Evolutionary conservation across 2,797 vertebrate species (phyloP), one percentile per base, ranked within the genome.

Genomic region (Carapus acus): DNA sequence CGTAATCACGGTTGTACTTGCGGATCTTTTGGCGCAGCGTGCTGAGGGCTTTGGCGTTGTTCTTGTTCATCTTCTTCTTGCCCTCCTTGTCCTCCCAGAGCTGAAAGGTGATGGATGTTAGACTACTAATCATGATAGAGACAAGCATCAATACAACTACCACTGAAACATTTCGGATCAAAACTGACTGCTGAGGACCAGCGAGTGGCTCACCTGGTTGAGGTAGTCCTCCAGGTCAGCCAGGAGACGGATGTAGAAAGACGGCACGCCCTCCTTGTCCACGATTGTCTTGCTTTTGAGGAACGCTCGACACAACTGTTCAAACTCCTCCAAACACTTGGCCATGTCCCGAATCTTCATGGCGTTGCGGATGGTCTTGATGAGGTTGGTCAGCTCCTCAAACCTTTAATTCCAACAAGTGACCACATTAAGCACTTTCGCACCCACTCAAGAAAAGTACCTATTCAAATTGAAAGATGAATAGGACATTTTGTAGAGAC

Each of bases 11-110:
- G 87, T 94, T 96, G 83, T 95, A 93, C 65, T 94, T 94, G 67
- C 92, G 89, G 70, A 96, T 93, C 85, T 96, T 96, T 86, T 96
- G 93, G 1, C 92, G 87, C n/a, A 96, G 81, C 0, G 91, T 93
- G 69, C 92, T 94, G 61, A 96, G 83, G 8, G 93, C 91, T 73
- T 94, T 94, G 11, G 92, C 92, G 0, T 95, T 94, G 77, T 94
- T 95, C 78, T 94, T 96, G 77, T 94, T 94, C 93, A 95, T 96
- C 76, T 92, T 93, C 84, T 95, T 95, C 71, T 93, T 93, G 19
- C 92, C 93, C 66, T 96, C 93, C 66, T 94, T 94, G 75, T 96
- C 93, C 54, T 96, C 93, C 93, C 93, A 94, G 3, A 94, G 79
- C 93, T 94, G 62, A 5, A 43, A 61, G 40, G 2, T 40, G 41